Evolutionary conservation across 2,888 invertebrate species (phyloP), one percentile per base, ranked within the genome.

Genomic region (Leucophora obtusa): DNA sequence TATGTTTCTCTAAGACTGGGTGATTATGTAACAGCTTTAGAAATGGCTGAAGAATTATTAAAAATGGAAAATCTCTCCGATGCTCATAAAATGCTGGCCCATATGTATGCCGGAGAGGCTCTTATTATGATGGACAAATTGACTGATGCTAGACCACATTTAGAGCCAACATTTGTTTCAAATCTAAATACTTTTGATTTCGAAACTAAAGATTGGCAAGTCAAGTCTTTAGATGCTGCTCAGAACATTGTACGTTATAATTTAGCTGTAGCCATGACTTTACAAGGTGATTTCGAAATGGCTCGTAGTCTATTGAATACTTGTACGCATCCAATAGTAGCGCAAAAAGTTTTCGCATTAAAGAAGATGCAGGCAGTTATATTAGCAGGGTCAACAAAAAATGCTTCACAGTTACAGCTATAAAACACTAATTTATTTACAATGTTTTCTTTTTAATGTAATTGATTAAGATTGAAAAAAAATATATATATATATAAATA

Each of bases 61-160:
- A 91, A 91, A 72, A 94, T 96, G 85, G 93, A 95, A 24, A 93
- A 93, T 83, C 88, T 95, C 47, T 94, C 95, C 0, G 94, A 93
- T 74, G 93, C 93, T 17, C 94, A 95, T 86, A 93, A 92, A 89
- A 93, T 96, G 84, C 92, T 98, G 85, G 97, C 94, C 0, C 96
- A 96, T 89, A 92, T 98, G 85, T 98, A 98, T 89, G 95, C 96
- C 65, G 97, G 97, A 0, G 97, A 98, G 91, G 95, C 97, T 28
- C 91, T 96, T 11, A 94, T 97, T 68, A 93, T 95, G 85, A 91
- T 96, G 87, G 96, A 97, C 87, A 93, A 94, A 90, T 93, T 96
- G 83, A 91, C 93, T 0, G 97, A 97, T 89, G 97, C 97, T 1
- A 92, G 96, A 11, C 94, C 95, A 74, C 94, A 96, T 90, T 91